Conservation (phyloP, 2,888 invertebrate genomes). For the Exephanes ischioxanthus region DNA sequence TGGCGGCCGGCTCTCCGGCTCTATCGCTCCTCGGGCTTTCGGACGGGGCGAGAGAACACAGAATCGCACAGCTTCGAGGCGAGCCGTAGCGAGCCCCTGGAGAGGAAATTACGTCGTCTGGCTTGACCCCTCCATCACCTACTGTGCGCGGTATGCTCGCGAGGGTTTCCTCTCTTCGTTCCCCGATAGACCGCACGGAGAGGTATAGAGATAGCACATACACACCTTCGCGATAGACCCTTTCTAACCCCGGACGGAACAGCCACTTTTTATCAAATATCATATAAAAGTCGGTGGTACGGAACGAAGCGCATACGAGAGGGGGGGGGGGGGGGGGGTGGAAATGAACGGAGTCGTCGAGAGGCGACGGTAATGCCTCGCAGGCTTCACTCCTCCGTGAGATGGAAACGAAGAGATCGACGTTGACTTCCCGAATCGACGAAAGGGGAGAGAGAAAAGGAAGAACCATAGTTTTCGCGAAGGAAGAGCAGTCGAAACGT, state of each 20-base stretch:
- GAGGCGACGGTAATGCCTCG: not conserved
- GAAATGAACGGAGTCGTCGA: conserved; percentile 9
- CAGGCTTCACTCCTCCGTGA: not conserved
- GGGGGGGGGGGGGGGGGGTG: not conserved
- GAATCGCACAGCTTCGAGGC: conserved; percentile 73
- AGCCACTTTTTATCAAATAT: not conserved
- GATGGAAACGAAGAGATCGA: conserved; percentile 45
- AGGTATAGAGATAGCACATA: conserved; percentile 26
- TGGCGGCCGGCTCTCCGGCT: conserved; percentile 37
- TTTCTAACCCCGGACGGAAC: not conserved
- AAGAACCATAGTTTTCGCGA: conserved; percentile 20
- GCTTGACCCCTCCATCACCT: conserved; percentile 70
- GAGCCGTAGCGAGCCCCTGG: conserved; percentile 70
- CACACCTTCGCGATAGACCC: not conserved
- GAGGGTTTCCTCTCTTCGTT: conserved; percentile 69
- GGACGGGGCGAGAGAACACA: conserved; percentile 71
- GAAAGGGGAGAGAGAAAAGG: not conserved
- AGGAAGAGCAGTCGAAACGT: conserved; percentile 42
- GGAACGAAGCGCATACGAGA: not conserved
- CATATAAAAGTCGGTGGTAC: not conserved
- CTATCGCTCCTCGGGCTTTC: conserved; percentile 64
- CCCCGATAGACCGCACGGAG: conserved; percentile 55
- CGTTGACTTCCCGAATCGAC: conserved; percentile 38
- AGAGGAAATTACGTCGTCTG: conserved; percentile 82
- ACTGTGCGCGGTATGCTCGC: conserved; percentile 66